phyloP scores from a whole-genome alignment of 2,888 invertebrate species.

The Orchesellides sinensis region DNA sequence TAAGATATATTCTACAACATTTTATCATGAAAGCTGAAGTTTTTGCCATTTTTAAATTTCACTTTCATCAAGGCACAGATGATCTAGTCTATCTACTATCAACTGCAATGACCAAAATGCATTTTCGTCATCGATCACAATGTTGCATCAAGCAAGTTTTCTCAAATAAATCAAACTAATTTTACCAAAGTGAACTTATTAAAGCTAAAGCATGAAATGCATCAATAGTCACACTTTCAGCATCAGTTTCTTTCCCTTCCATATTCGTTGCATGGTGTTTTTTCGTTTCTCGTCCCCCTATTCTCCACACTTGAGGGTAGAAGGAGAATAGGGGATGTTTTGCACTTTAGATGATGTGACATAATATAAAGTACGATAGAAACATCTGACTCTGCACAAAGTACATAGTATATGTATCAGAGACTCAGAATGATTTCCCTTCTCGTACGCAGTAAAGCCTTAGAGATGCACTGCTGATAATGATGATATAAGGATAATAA shows the following conservation, averaged over 20 bases:
- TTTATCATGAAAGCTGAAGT: not conserved
- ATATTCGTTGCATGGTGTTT: constrained; percentile 4
- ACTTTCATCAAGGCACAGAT: not conserved
- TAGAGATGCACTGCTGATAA: constrained; percentile 12
- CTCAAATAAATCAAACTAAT: constrained; percentile 66
- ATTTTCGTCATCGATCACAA: constrained; percentile 28
- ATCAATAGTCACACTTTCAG: constrained; percentile 32
- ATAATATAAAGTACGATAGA: not conserved
- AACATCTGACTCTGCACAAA: constrained; percentile 58
- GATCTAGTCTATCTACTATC: not conserved
- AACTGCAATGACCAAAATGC: not conserved
- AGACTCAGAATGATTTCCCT: constrained; percentile 55
- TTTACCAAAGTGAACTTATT: constrained; percentile 64
- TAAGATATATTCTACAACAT: not conserved
- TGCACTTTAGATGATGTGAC: constrained; percentile 32
- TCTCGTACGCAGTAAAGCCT: not conserved
- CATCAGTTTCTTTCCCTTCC: not conserved
- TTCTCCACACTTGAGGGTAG: constrained; percentile 31
- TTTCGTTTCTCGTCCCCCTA: constrained; percentile 25
- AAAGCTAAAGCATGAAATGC: constrained; percentile 38
- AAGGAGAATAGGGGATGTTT: constrained; percentile 44
- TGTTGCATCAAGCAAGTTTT: constrained; percentile 32
- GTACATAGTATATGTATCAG: not conserved
- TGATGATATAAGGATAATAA: constrained; percentile 49
- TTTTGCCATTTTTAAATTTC: not conserved